A percentile compares a stretch with the other conserved stretches of the same genome.
Conservation (phyloP, 2,888 invertebrate genomes). For the Fragum fragum region DNA sequence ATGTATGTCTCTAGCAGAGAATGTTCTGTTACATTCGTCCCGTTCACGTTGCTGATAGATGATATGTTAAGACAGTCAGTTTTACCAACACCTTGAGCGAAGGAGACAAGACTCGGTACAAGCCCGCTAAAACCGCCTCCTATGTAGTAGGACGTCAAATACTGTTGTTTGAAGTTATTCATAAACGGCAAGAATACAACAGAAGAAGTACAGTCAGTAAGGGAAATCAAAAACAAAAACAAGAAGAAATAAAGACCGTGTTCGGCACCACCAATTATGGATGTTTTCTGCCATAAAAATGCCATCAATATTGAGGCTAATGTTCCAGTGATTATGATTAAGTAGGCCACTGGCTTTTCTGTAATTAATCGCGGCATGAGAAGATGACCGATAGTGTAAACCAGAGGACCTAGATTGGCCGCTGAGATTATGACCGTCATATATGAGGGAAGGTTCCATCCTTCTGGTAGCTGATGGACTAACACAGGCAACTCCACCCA, state of each 20-base stretch:
- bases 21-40: constrained; percentile 49
- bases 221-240: constrained; percentile 90
- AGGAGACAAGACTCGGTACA: constrained; percentile 92
- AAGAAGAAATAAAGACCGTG: constrained; percentile 88
- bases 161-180: constrained; percentile 90
- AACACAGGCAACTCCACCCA: constrained; percentile 96
- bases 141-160: constrained; percentile 92
- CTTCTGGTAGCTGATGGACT: constrained; percentile 94
- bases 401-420: constrained; percentile 93
- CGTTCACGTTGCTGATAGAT: constrained; percentile 86
- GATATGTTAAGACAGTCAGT: constrained; percentile 74
- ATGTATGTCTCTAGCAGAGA: constrained; percentile 78
- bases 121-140: constrained; percentile 89
- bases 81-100: constrained; percentile 92
- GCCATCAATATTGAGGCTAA: constrained; percentile 87
- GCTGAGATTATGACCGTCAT: constrained; percentile 93
- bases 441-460: constrained; percentile 94
- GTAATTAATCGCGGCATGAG: constrained; percentile 49
- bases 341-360: constrained; percentile 87
- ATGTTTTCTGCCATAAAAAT: constrained; percentile 89
- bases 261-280: constrained; percentile 86
- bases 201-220: constrained; percentile 95
- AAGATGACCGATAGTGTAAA: constrained; percentile 73
- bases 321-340: constrained; percentile 87
- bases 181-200: constrained; percentile 95